Base-by-base conservation (phyloP, 1,140 invertebrate species). In the Archegozetes longisetosus region DNA sequence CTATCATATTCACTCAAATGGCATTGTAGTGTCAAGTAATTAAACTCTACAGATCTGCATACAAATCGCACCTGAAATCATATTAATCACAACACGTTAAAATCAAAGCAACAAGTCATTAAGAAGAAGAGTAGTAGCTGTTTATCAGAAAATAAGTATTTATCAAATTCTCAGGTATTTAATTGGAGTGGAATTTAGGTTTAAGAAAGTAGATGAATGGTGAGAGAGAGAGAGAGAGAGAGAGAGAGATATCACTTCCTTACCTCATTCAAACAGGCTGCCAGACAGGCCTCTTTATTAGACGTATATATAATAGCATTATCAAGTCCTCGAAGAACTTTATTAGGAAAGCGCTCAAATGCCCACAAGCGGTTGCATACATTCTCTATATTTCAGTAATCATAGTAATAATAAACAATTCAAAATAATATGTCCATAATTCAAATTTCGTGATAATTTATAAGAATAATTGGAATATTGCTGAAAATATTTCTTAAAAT, bases 291-390 rank as follows among this genome's bases (percentile, higher is more conserved):
- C 75, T 93, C 88, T 70, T 93, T 93, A 29, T 88, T 89, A 25
- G 87, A 88, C 0, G 88, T 89, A 72, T 91, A 93, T 68, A 92
- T 90, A 28, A 90, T 76, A 14, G 86, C 86, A 68, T 91, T 90
- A 75, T 93, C 88, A 62, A 88, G 73, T 0, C 87, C 88, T 28
- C 86, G 78, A 4, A 93, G 83, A 75, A 89, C 84, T 71, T 89
- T 89, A 72, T 91, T 91, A 0, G 89, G 88, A 20, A 93, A 85
- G 53, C 88, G 77, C 71, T 94, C 90, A 71, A 94, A 93, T 17
- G 88, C 79, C 89, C 89, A 93, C 1, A 88, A 86, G 61, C 89
- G 77, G 64, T 85, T 76, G 67, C 90, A 94, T 9, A 93, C 84
- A 69, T 88, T 90, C 67, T 93, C 88, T 83, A 72, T 9, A 60